Evolutionary conservation across 37 sponge, comb jelly and placozoan species (phyloP), one percentile per base, ranked within the genome.

Genomic region (Ephydatia muelleri): DNA sequence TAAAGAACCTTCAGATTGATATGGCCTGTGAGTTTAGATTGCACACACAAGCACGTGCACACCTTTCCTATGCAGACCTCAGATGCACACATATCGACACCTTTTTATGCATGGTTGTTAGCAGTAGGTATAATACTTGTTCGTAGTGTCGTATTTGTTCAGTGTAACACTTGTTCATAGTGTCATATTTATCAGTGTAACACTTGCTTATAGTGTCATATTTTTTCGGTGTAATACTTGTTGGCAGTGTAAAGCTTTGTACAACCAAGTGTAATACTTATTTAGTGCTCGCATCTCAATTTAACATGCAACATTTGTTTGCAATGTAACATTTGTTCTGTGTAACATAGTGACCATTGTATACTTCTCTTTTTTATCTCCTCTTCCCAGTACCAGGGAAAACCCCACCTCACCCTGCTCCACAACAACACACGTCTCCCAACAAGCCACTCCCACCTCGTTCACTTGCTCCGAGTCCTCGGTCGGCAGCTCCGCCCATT

Each of bases 1-100:
- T 85, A 66, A 90, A 76, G 72, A 81, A 85, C 77, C 76, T 85
- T 3, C 82, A 81, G 39, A 90, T 90, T 77, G 85, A 85, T 30
- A 85, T 90, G 90, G 86, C 89, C 0, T 81, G 83, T 83, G 75
- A 74, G 75, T 80, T 22, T 11, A 26, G 13, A n/a, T n/a, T n/a
- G n/a, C n/a, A n/a, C n/a, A n/a, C n/a, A n/a, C 33, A 67, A 25
- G 68, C 38, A 68, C 16, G 68, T 66, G 33, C 38, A 81, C 38
- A 23, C 69, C 26, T 81, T 3, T 27, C 29, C 3, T 19, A 30
- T 69, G 71, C 71, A 28, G 28, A 8, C 30, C 28, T 28, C 6
- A 6, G 28, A 3, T 69, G 5, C 5, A 31, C 71, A 69, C 5
- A 8, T 30, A 3, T 30, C 8, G 31, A 5, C 31, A 31, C 31